Evolutionary conservation across 2,888 invertebrate species (phyloP).

Genomic region (Autographa gamma): DNA sequence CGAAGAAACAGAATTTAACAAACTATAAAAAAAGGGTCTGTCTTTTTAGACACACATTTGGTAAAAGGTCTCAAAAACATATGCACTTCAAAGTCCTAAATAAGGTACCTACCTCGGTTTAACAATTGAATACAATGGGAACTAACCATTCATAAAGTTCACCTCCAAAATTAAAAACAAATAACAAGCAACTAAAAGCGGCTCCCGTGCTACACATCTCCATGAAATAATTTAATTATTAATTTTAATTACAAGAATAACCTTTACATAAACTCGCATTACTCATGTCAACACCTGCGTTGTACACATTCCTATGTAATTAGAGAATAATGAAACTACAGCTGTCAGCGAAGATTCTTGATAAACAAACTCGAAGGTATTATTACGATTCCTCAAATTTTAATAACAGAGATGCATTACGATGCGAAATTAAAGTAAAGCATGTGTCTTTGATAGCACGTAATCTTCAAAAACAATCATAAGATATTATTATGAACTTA

Average conservation of each 20-base stretch:
- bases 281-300: constrained; percentile 36
- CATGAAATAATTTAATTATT: constrained; percentile 15
- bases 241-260: constrained; percentile 30
- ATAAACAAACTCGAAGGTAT: constrained; percentile 14
- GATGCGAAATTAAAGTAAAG: background rate
- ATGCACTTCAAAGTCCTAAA: no score
- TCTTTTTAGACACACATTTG: no score
- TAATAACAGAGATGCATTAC: background rate
- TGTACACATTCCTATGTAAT: constrained; percentile 35
- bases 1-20: no score
- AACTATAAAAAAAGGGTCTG: no score
- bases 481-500: no score
- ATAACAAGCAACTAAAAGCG: background rate
- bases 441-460: background rate
- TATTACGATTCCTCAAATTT: constrained; percentile 8
- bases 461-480: no score
- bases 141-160: background rate
- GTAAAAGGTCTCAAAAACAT: no score
- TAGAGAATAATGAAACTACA: constrained; percentile 29
- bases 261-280: constrained; percentile 18
- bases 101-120: no score
- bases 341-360: constrained; percentile 31
- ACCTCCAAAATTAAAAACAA: background rate
- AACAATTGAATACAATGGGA: no score
- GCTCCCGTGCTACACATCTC: background rate